Base-by-base conservation (phyloP, 1,140 invertebrate genomes). In the Megalopta genalis region DNA sequence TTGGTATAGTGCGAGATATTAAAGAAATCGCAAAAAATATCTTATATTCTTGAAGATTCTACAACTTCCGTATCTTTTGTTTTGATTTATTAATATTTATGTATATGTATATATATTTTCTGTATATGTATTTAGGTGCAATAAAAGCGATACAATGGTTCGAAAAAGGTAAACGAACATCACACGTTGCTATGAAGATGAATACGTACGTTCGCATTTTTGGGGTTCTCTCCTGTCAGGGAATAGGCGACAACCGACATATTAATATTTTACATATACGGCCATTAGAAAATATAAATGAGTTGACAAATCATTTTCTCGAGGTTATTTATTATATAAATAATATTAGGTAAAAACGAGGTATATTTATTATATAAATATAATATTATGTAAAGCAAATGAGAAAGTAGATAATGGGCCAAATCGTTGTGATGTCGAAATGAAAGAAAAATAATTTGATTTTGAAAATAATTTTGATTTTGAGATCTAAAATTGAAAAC, bases 91-190 rank as follows among this genome's bases (percentile, higher is more conserved):
- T n/a, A 23, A 42, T n/a, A 25, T 39, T 39, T 64, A 25, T 46
- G n/a, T 65, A 54, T 54, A 54, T 54, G 52, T 54, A 16, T 49
- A 12, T 60, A 39, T n/a, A n/a, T n/a, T n/a, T n/a, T n/a, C n/a
- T n/a, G n/a, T n/a, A n/a, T n/a, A n/a, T n/a, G n/a, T n/a, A 59
- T 54, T 52, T 37, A 92, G 92, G 90, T 37, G 77, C 54, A 0
- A 89, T 92, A 9, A 86, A 78, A 42, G 90, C 89, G 0, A 73
- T 90, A 1, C 89, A 90, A 39, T 93, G 92, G 92, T n/a, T 93
- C 16, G 91, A 92, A 49, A 87, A 78, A 1, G 90, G 90, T 25
- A 87, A 86, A 32, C 23, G 75, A n/a, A 9, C 67, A 21, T 49
- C 46, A 2, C 87, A 87, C 1, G 63, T 60, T 23, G 37, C 64